These are phyloP conservation scores for Oenanthe melanoleuca DNA, from an alignment of 2,113 vertebrate genomes.

Conservation along the genomic window DNA sequence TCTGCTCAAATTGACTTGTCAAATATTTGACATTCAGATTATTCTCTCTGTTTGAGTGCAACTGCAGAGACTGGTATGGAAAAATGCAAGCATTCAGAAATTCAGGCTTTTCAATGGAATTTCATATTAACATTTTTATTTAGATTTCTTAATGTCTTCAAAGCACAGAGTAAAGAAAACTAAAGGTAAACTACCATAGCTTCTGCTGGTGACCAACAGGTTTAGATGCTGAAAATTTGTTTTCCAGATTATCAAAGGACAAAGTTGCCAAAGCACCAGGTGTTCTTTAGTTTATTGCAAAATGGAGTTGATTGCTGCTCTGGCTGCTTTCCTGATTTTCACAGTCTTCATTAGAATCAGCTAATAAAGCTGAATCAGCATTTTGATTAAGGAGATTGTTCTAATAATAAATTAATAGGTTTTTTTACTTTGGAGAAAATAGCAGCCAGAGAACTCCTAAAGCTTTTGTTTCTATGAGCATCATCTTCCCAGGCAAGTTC, in stretches of 20 bases:
- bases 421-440: conserved; percentile 25
- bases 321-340: conserved; percentile 59
- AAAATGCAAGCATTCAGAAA: not conserved
- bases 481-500: not conserved
- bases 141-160: not conserved
- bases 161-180: not conserved
- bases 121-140: not conserved
- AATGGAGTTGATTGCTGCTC: not conserved
- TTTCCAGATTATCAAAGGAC: not conserved
- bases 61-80: not conserved
- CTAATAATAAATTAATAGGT: conserved; percentile 53
- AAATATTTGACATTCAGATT: conserved; percentile 39
- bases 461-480: not conserved
- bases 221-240: not conserved
- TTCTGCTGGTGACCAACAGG: not conserved
- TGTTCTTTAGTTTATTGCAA: not conserved
- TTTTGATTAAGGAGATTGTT: conserved; percentile 48
- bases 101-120: not conserved
- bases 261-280: not conserved
- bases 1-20: conserved; percentile 1
- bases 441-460: conserved; percentile 13
- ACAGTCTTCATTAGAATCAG: not conserved
- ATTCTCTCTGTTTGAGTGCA: not conserved
- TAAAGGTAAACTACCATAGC: not conserved
- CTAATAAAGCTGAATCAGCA: conserved; percentile 42